These are phyloP conservation scores for Scaptomyza hsui DNA, from an alignment of 1,140 invertebrate species.

Conservation along the genomic window DNA sequence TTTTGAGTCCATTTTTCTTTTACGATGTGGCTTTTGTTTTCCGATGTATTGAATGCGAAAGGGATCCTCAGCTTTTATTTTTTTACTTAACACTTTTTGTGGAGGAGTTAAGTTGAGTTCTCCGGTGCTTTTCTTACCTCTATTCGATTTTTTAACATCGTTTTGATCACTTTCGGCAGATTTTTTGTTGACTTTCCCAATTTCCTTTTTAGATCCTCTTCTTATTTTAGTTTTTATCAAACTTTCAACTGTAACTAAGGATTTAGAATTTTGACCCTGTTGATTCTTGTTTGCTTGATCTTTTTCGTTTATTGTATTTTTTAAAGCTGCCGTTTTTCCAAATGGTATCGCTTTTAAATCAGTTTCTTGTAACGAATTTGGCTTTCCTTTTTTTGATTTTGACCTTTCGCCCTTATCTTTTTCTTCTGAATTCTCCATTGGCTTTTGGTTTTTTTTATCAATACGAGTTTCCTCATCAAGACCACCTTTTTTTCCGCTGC, in stretches of 20 bases:
- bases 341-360: neutral
- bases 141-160: too few relatives aligned
- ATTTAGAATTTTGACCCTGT: neutral
- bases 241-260: too few relatives aligned
- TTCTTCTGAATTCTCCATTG: neutral
- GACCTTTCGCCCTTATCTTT: neutral
- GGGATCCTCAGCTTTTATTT: too few relatives aligned
- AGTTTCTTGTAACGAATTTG: neutral
- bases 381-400: neutral
- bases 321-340: neutral
- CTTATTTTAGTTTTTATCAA: too few relatives aligned
- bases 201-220: too few relatives aligned
- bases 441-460: neutral
- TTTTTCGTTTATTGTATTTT: neutral
- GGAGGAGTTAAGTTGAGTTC: too few relatives aligned
- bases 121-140: too few relatives aligned
- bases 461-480: neutral
- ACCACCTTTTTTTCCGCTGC: neutral
- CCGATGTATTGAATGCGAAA: neutral
- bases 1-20: constrained; percentile 22
- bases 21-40: neutral
- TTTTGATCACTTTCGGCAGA: too few relatives aligned
- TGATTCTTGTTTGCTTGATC: neutral
- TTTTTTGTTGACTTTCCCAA: neutral
- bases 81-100: too few relatives aligned